Conservation (phyloP, 2,888 invertebrate genomes). For the Amphipyra berbera region DNA sequence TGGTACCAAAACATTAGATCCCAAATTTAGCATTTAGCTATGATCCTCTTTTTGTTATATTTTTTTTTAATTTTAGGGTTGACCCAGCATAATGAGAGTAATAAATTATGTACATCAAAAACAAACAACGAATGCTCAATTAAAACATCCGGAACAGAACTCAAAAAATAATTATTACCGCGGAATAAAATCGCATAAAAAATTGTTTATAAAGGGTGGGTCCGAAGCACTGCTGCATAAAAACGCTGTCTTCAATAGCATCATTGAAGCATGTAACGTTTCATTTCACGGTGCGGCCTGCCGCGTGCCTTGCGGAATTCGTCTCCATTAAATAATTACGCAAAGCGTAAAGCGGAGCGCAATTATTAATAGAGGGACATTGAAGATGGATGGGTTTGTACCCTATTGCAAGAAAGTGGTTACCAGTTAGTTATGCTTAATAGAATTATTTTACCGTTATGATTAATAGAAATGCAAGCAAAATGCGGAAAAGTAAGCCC, state of each 20-base stretch:
- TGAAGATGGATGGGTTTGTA: slow-evolving; percentile 55
- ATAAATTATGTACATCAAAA: slow-evolving; percentile 44
- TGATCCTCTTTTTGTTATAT: too few relatives aligned
- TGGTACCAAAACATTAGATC: neutral
- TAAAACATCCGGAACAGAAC: slow-evolving; percentile 56
- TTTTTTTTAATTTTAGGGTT: slow-evolving; percentile 2
- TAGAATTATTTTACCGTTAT: slow-evolving; percentile 18
- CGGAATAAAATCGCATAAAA: slow-evolving; percentile 42
- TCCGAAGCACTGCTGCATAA: slow-evolving; percentile 61
- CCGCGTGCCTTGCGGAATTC: slow-evolving; percentile 79
- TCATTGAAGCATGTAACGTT: slow-evolving; percentile 79
- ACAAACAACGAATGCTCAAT: slow-evolving; percentile 52
- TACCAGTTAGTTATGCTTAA: slow-evolving; percentile 41
- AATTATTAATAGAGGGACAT: slow-evolving; percentile 61
- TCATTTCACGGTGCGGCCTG: slow-evolving; percentile 80
- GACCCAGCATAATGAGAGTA: slow-evolving; percentile 11
- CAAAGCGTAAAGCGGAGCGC: slow-evolving; percentile 61
- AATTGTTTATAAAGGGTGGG: slow-evolving; percentile 54
- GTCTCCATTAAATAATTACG: slow-evolving; percentile 85
- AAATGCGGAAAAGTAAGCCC: too few relatives aligned
- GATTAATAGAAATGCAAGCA: too few relatives aligned
- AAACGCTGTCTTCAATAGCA: slow-evolving; percentile 66
- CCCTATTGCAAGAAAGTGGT: slow-evolving; percentile 47
- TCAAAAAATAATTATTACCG: slow-evolving; percentile 56
- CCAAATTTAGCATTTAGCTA: too few relatives aligned